Evolutionary conservation across 2,888 invertebrate species (phyloP).

Genomic region (Pammene aurita): DNA sequence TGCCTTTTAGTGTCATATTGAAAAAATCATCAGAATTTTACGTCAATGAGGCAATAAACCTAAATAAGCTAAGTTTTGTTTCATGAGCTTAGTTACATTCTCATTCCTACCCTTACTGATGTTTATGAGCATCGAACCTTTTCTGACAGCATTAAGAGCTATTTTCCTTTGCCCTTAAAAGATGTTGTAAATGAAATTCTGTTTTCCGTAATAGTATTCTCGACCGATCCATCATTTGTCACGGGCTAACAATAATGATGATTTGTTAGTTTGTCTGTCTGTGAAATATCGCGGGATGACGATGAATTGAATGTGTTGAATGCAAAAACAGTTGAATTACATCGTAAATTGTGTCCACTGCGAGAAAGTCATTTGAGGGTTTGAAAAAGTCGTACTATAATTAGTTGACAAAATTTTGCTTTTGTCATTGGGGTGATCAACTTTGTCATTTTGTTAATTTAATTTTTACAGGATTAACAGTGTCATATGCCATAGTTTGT

Average conservation of each 20-base stretch:
- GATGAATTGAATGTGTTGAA: slow-evolving; percentile 22
- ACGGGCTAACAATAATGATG: slow-evolving; percentile 40
- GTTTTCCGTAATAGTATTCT: slow-evolving; percentile 41
- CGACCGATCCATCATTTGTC: slow-evolving; percentile 40
- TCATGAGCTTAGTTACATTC: neutral
- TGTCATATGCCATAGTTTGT: too few species aligned
- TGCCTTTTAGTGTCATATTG: too few species aligned
- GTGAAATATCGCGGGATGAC: slow-evolving; percentile 22
- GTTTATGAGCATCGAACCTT: neutral
- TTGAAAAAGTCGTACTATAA: neutral
- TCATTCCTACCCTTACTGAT: neutral
- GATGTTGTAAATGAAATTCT: slow-evolving; percentile 23
- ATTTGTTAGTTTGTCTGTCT: slow-evolving; percentile 38
- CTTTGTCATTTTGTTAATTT: too few species aligned
- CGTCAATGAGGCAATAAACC: neutral
- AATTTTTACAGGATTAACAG: too few species aligned
- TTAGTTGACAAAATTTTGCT: too few species aligned
- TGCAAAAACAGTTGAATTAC: slow-evolving; percentile 17
- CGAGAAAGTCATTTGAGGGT: neutral
- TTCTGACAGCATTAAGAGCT: neutral
- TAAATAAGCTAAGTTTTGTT: neutral
- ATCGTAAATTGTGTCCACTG: slow-evolving; percentile 2
- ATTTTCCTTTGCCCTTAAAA: slow-evolving; percentile 2
- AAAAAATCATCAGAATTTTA: too few species aligned
- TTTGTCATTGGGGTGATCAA: too few species aligned